Base-by-base conservation (phyloP, 2,113 vertebrate species). In the Acrocephalus kingi region DNA sequence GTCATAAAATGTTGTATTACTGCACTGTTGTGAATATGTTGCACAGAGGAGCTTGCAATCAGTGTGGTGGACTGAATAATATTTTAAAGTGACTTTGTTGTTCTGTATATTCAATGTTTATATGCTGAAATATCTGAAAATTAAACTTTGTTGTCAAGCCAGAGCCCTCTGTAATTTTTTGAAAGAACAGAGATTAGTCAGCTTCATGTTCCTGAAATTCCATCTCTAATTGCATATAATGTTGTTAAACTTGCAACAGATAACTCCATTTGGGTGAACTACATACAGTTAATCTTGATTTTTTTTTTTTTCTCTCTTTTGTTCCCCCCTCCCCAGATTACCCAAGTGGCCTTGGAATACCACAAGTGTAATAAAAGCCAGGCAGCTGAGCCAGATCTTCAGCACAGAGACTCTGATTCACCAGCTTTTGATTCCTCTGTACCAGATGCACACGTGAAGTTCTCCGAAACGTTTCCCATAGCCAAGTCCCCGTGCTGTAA, bases 301-400 rank as follows among this genome's bases (percentile, higher is more conserved):
- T 79, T 24, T 92, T 27, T 93, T 23, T 15, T 35, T 11, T 35
- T 35, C 21, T 23, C 33, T 17, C 20, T 14, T 35, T 39, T 20
- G 20, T 43, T 21, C 3, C 3, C 3, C 8, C 4, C 72, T 79
- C n/a, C 80, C 33, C 87, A 99, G 99, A 98, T 99, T 94, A 98
- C 98, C 77, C 98, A 98, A 94, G 93, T 99, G 92, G 99, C 98
- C 84, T 95, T 99, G 96, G 98, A 98, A 66, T 99, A 99, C 94
- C 98, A 99, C 96, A 98, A 97, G 90, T 99, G 99, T 97, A 97
- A 97, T 7, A 78, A 95, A 91, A 97, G 97, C 96, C 96, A 90
- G 68, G 92, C 80, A 86, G 89, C 96, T 68, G 87, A 97, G 45
- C 86, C 59, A 69, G 93, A 82, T n/a, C 80, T 93, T 37, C 97